phyloP scores from a whole-genome alignment of 1,140 invertebrate species.

The Rhopalosiphum maidis region DNA sequence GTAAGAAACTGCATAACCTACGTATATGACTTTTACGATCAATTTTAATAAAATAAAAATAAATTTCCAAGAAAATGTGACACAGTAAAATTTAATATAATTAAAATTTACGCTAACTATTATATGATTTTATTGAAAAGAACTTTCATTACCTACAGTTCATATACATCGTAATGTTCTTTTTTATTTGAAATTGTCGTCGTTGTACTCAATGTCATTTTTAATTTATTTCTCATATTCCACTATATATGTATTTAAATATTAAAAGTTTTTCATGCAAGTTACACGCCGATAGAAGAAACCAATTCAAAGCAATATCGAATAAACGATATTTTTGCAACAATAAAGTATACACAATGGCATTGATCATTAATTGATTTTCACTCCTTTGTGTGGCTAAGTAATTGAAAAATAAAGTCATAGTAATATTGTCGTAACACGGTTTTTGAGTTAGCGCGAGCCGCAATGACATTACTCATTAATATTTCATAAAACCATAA shows the following conservation, averaged over 20 bases:
- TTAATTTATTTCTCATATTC: constrained; percentile 16
- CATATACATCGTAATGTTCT: background rate
- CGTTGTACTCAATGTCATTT: background rate
- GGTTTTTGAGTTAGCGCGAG: background rate
- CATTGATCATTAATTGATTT: constrained; percentile 24
- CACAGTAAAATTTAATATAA: background rate
- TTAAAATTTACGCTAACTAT: background rate
- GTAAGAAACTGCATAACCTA: background rate
- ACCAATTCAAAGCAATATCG: background rate
- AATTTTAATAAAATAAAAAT: background rate
- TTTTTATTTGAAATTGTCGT: background rate
- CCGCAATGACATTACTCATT: background rate
- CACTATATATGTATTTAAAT: background rate
- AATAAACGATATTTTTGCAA: background rate
- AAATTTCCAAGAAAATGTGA: background rate
- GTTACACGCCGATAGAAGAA: background rate
- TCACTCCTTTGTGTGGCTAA: background rate
- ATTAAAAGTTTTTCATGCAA: background rate
- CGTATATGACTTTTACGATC: background rate
- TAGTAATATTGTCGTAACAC: background rate
- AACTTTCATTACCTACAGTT: constrained; percentile 10
- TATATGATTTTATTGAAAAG: background rate
- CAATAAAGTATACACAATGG: background rate
- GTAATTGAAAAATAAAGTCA: background rate
- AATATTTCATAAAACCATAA: background rate